Conservation (phyloP, 2,797 vertebrate genomes). For the Sebastes elongatus region DNA sequence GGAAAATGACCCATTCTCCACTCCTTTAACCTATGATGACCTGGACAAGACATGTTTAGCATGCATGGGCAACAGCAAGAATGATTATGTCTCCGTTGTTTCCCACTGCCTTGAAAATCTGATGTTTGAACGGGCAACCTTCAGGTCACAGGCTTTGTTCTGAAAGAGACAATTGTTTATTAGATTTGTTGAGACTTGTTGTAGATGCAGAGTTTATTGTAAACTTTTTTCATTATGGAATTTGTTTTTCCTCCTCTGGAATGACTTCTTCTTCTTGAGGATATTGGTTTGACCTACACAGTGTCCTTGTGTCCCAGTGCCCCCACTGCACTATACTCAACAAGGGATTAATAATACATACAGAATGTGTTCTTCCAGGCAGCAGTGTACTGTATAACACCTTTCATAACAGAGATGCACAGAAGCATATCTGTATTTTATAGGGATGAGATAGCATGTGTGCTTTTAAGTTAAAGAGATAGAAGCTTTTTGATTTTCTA, state of each 20-base stretch:
- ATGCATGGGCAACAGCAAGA: not conserved
- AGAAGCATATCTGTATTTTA: not conserved
- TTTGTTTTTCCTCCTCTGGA: not conserved
- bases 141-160: not conserved
- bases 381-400: not conserved
- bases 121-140: not conserved
- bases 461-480: conserved; percentile 11
- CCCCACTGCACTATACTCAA: not conserved
- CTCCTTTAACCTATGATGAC: not conserved
- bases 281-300: not conserved
- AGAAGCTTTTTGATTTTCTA: conserved; percentile 4
- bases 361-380: not conserved
- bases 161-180: not conserved
- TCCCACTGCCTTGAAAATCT: not conserved
- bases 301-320: not conserved
- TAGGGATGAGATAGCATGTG: not conserved
- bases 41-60: not conserved
- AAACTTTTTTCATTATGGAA: not conserved
- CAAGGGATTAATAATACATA: not conserved
- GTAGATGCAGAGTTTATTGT: not conserved
- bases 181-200: not conserved
- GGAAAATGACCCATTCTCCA: not conserved
- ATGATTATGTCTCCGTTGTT: not conserved
- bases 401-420: not conserved
- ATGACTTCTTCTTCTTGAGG: not conserved